Conservation (phyloP, 2,888 invertebrate species). For the Magallana nippona region DNA sequence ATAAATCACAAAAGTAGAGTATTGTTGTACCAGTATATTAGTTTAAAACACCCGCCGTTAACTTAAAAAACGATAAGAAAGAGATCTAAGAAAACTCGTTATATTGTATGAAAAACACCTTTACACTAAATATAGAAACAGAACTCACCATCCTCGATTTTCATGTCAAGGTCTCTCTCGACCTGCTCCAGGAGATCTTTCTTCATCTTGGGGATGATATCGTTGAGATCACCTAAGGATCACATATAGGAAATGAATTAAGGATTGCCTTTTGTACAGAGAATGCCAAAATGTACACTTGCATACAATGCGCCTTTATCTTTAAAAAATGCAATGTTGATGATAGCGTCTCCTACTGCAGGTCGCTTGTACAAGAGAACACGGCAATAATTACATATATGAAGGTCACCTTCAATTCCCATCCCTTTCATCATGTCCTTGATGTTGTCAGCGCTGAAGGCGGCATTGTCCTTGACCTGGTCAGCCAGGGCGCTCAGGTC, state of each 20-base stretch:
- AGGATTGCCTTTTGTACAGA: neutral
- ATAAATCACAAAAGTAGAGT: too few relatives aligned
- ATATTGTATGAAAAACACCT: neutral
- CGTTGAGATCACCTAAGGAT: constrained; percentile 6
- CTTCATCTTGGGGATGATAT: constrained; percentile 18
- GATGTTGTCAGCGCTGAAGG: constrained; percentile 22
- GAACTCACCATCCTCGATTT: constrained; percentile 30
- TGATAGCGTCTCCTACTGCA: too few relatives aligned
- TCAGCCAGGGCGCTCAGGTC: constrained; percentile 18
- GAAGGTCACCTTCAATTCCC: constrained; percentile 39
- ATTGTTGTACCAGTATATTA: too few relatives aligned
- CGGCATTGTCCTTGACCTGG: constrained; percentile 14
- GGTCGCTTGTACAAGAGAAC: neutral
- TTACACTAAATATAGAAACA: neutral
- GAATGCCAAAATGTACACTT: neutral
- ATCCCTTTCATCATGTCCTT: constrained; percentile 36
- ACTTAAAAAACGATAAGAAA: too few relatives aligned
- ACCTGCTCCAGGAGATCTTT: constrained; percentile 15
- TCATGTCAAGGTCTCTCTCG: neutral
- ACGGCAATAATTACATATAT: constrained; percentile 7
- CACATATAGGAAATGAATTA: neutral
- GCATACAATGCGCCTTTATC: too few relatives aligned
- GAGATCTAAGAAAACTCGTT: neutral
- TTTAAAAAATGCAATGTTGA: too few relatives aligned
- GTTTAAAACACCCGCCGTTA: neutral